These are phyloP conservation scores for Poecile atricapillus DNA, from an alignment of 2,113 vertebrate genomes.

Conservation along the genomic window DNA sequence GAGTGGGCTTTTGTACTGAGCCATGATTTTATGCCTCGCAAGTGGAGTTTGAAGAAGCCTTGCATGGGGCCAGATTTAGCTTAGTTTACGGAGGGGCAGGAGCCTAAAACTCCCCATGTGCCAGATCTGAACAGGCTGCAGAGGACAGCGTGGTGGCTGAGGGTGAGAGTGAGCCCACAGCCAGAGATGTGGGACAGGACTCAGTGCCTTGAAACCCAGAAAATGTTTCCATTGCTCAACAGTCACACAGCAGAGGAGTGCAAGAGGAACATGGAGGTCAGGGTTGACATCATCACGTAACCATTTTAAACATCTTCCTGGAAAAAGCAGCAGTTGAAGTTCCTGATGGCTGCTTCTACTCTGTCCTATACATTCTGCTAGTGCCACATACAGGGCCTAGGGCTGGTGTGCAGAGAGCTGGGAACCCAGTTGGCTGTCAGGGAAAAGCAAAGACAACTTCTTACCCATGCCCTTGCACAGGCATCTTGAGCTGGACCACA, in stretches of 20 bases:
- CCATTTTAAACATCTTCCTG: neutral
- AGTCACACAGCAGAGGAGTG: neutral
- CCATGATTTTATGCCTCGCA: neutral
- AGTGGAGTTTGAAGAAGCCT: neutral
- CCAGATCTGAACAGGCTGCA: neutral
- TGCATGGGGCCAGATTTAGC: neutral
- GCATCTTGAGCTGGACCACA: neutral
- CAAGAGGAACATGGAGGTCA: neutral
- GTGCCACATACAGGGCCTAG: neutral
- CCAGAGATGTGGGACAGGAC: neutral
- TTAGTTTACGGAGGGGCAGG: neutral
- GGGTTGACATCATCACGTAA: neutral
- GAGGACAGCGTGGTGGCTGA: neutral
- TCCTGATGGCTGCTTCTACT: neutral
- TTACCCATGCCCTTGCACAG: neutral
- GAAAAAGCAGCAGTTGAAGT: neutral
- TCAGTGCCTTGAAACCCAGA: neutral
- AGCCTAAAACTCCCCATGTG: neutral
- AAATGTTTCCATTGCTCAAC: neutral
- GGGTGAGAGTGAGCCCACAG: neutral
- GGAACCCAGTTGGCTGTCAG: neutral
- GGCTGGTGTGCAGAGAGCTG: neutral
- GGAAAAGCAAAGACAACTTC: neutral
- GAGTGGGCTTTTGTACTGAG: neutral
- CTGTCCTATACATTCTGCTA: neutral